These are phyloP conservation scores for Myotis planiceps DNA, from an alignment of 2,797 vertebrate species.

Conservation along the genomic window DNA sequence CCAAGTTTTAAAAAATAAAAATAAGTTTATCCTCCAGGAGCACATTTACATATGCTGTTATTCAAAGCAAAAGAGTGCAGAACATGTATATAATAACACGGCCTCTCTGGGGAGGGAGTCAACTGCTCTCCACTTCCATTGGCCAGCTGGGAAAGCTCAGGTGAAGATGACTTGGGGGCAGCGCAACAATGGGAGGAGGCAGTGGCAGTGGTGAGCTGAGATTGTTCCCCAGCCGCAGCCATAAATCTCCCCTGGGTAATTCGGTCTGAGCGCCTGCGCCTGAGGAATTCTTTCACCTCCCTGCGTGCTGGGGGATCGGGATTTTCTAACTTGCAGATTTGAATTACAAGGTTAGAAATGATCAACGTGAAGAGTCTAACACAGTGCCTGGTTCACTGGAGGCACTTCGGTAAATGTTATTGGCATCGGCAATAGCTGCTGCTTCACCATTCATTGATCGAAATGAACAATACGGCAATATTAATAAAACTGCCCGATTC, in stretches of 20 bases:
- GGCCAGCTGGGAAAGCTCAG: conserved; percentile 69
- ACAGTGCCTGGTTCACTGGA: neutral
- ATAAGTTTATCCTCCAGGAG: conserved; percentile 64
- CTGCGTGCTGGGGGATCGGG: neutral
- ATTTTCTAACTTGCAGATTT: neutral
- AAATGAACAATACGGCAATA: neutral
- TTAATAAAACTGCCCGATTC: neutral
- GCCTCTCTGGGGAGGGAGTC: conserved; percentile 48
- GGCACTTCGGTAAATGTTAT: neutral
- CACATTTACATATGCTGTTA: conserved; percentile 69
- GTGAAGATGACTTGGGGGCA: conserved; percentile 46
- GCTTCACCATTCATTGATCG: neutral
- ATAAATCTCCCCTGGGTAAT: neutral
- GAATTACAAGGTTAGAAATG: neutral
- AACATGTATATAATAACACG: conserved; percentile 56
- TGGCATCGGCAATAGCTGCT: neutral
- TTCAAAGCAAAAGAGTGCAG: conserved; percentile 71
- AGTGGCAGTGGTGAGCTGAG: neutral
- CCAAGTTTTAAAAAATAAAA: conserved; percentile 63
- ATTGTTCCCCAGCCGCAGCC: neutral
- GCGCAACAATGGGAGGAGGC: neutral
- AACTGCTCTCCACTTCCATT: conserved; percentile 57
- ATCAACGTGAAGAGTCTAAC: neutral
- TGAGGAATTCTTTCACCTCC: neutral
- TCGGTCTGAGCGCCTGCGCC: neutral